Evolutionary conservation across 2,888 invertebrate species (phyloP).

Genomic region (Epirrita christyi): DNA sequence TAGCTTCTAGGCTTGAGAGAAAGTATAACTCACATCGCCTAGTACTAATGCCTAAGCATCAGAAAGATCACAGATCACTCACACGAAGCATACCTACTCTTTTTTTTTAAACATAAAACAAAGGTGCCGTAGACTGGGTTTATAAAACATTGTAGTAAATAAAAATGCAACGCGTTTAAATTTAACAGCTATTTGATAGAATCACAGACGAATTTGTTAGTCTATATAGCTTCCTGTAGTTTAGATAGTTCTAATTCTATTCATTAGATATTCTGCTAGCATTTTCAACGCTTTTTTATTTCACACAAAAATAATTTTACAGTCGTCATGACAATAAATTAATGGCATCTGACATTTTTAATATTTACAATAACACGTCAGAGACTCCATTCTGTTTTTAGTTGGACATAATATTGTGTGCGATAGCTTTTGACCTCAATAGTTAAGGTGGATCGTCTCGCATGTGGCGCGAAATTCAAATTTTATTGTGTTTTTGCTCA

Average conservation of each 20-base stretch:
- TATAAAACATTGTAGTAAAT: conserved; percentile 33
- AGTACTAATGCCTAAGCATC: conserved; percentile 21
- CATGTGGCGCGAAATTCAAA: too few relatives aligned
- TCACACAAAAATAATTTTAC: conserved; percentile 10
- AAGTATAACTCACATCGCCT: conserved; percentile 45
- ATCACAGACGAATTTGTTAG: conserved; percentile 10
- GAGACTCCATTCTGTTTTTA: conserved; percentile 25
- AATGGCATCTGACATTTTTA: background rate
- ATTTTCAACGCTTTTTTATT: conserved; percentile 20
- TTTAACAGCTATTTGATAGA: conserved; percentile 19
- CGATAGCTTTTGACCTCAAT: conserved; percentile 38
- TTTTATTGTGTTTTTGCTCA: too few relatives aligned
- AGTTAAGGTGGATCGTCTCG: too few relatives aligned
- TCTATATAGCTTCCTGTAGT: conserved; percentile 13
- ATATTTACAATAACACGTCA: too few relatives aligned
- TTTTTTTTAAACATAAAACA: conserved; percentile 36
- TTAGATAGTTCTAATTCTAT: conserved; percentile 6
- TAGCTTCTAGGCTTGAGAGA: conserved; percentile 58
- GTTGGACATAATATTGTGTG: conserved; percentile 30
- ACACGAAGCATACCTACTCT: conserved; percentile 32
- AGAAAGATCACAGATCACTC: conserved; percentile 31
- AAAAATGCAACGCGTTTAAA: conserved; percentile 24
- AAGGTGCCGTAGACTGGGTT: conserved; percentile 63
- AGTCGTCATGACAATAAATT: conserved; percentile 3
- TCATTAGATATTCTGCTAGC: conserved; percentile 15